Evolutionary conservation across 2,113 vertebrate genomes (phyloP), one percentile per base, ranked within the genome.

Genomic region (Nymphicus hollandicus): DNA sequence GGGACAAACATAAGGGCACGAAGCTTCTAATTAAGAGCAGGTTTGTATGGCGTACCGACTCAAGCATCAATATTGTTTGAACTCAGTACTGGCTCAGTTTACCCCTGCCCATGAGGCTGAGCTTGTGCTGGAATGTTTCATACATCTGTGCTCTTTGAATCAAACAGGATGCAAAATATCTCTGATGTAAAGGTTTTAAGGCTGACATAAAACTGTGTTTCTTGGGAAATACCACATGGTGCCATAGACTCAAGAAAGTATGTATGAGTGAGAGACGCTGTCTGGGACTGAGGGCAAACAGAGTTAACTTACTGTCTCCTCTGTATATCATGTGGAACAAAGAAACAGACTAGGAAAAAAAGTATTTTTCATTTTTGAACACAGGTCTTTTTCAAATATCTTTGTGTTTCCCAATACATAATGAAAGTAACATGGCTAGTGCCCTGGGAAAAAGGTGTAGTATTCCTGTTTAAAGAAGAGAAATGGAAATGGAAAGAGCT

Each of bases 11-110:
- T 31, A 83, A 92, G 73, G 77, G 46, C 74, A 94, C 29, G 50
- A 89, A 91, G 27, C 47, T 49, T 82, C 68, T 93, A 88, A 95
- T 90, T 78, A 86, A 92, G 41, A 83, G n/a, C 41, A 60, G 77
- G 69, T 61, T 86, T 83, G 46, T 74, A 23, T 47, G 44, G 60
- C 0, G 0, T 79, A 44, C 0, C 46, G 76, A 91, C 43, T 97
- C 47, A 81, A 86, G n/a, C 60, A 69, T n/a, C 31, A 17, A n/a
- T 4, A 3, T 16, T 61, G 35, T 64, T 88, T 90, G 66, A 83
- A 56, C 70, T 86, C 11, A 1, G 19, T 5, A 17, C 41, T 71
- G 70, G 86, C 49, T 94, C 31, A 61, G 2, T 79, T 58, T 77
- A 56, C 13, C 31, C 52, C 35, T 77, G 66, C 28, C 29, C 15